These are phyloP conservation scores for Pachycephus smyrnensis DNA, from an alignment of 2,888 invertebrate genomes.

Conservation along the genomic window DNA sequence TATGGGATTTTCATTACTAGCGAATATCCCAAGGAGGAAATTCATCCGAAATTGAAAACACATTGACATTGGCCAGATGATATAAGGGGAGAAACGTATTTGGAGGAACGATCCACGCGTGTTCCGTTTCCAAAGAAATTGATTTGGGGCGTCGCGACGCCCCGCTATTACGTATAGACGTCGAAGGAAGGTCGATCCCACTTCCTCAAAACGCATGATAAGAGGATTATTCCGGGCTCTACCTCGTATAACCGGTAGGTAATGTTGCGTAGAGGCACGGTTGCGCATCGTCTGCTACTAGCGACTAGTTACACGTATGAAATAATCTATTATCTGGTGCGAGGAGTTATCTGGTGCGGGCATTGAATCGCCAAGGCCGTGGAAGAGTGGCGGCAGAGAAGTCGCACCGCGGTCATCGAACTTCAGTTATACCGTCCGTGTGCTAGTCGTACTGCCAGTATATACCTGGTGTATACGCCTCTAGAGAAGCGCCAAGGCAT, in stretches of 20 bases:
- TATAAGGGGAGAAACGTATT: neutral
- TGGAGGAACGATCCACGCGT: neutral
- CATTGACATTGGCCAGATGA: neutral
- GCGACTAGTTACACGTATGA: slow-evolving; percentile 63
- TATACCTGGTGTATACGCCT: slow-evolving; percentile 12
- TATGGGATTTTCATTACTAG: slow-evolving; percentile 18
- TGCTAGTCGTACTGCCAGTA: slow-evolving; percentile 16
- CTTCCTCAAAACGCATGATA: slow-evolving; percentile 28
- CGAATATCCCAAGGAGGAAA: neutral
- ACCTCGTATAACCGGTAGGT: slow-evolving; percentile 40
- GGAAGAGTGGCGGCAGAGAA: slow-evolving; percentile 53
- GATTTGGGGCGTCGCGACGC: neutral
- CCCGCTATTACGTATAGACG: neutral
- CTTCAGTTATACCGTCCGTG: slow-evolving; percentile 33
- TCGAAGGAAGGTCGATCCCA: neutral
- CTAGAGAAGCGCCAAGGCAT: neutral
- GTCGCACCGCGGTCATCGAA: slow-evolving; percentile 64
- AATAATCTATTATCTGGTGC: slow-evolving; percentile 64
- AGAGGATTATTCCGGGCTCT: slow-evolving; percentile 34
- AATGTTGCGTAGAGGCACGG: slow-evolving; percentile 38
- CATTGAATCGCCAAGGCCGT: slow-evolving; percentile 65
- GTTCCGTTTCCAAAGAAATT: neutral
- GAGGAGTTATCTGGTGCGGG: slow-evolving; percentile 64
- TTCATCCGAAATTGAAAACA: neutral
- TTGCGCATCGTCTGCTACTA: slow-evolving; percentile 40